Evolutionary conservation across 2,888 invertebrate species (phyloP).

Genomic region (Panorpa germanica): DNA sequence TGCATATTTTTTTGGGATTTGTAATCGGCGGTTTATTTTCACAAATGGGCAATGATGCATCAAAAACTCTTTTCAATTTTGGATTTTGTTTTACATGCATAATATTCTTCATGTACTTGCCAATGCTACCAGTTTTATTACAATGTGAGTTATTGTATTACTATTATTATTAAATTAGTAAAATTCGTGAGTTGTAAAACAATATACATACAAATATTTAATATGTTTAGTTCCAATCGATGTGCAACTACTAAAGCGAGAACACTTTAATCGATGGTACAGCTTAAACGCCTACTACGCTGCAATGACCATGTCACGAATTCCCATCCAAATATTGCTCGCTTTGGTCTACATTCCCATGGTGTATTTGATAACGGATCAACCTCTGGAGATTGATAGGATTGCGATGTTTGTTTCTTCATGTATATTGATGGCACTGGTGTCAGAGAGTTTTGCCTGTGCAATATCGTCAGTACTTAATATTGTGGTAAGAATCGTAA

Average conservation of each 20-base stretch:
- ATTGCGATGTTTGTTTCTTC: constrained; percentile 47
- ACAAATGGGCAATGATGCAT: constrained; percentile 59
- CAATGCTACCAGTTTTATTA: constrained; percentile 63
- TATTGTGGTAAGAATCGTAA: constrained; percentile 44
- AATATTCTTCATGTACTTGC: constrained; percentile 62
- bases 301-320: constrained; percentile 48
- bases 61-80: constrained; percentile 67
- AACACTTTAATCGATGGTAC: constrained; percentile 77
- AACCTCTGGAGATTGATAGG: constrained; percentile 51
- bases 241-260: constrained; percentile 56
- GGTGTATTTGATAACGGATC: constrained; percentile 55
- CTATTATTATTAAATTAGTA: constrained; percentile 4
- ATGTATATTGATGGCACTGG: constrained; percentile 49
- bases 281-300: constrained; percentile 59
- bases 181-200: neutral
- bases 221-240: constrained; percentile 52
- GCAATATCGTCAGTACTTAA: constrained; percentile 54
- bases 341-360: constrained; percentile 45
- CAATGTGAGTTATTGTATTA: constrained; percentile 41
- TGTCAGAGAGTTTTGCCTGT: constrained; percentile 62
- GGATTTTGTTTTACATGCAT: constrained; percentile 66
- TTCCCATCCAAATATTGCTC: constrained; percentile 51
- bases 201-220: constrained; percentile 3
- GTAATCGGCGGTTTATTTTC: constrained; percentile 51
- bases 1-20: constrained; percentile 48